Conservation (phyloP, 92 coral and sea anemone species). For the Siderastrea radians region DNA sequence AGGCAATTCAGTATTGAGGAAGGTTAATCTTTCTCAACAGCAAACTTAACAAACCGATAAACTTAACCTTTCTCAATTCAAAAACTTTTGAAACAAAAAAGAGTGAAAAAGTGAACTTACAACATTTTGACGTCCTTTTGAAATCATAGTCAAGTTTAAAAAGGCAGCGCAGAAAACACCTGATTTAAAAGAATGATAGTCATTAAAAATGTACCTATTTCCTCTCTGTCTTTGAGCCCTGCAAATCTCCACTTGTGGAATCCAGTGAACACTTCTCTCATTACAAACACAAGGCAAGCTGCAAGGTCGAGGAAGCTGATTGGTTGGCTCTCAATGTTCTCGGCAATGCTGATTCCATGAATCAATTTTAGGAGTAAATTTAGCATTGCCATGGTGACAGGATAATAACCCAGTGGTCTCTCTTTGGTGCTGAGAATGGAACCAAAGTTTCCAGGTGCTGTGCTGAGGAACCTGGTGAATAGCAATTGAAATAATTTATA, state of each 20-base stretch:
- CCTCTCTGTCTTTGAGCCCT: constrained; percentile 82
- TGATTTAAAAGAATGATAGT: background rate
- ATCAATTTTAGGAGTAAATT: constrained; percentile 82
- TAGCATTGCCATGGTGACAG: constrained; percentile 92
- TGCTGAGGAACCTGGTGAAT: constrained; percentile 75
- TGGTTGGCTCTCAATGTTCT: constrained; percentile 66
- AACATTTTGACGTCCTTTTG: too few species aligned
- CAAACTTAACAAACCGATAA: too few species aligned
- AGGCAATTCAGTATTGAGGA: too few species aligned
- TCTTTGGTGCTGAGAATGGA: constrained; percentile 82
- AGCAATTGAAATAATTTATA: background rate
- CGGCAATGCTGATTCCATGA: constrained; percentile 80
- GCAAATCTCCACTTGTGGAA: constrained; percentile 96
- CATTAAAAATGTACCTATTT: constrained; percentile 76
- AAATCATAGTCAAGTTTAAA: too few species aligned
- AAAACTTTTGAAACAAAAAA: too few species aligned
- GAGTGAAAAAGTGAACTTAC: too few species aligned
- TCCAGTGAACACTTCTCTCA: constrained; percentile 91
- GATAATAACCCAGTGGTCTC: constrained; percentile 85
- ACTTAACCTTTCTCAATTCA: too few species aligned
- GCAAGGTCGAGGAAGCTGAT: constrained; percentile 88
- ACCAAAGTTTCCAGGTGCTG: constrained; percentile 94
- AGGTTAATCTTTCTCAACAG: too few species aligned
- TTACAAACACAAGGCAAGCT: constrained; percentile 88
- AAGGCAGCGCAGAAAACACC: too few species aligned